Conservation (phyloP, 2,113 vertebrate species). For the Festucalex cinctus region DNA sequence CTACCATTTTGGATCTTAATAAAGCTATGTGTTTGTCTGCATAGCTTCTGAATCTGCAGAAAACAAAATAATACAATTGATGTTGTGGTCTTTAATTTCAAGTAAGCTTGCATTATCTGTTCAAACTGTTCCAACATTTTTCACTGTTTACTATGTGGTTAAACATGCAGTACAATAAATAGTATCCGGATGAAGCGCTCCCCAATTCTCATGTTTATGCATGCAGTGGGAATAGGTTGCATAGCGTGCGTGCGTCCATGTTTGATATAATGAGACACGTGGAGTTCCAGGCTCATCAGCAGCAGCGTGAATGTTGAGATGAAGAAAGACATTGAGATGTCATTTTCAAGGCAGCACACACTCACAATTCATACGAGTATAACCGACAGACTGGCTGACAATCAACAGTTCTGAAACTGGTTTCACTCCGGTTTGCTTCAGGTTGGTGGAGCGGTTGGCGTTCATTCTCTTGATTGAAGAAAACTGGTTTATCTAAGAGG, state of each 20-base stretch:
- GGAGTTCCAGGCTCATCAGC: constrained; percentile 35
- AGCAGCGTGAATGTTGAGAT: background rate
- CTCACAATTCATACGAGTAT: background rate
- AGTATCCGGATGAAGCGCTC: constrained; percentile 17
- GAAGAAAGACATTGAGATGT: constrained; percentile 12
- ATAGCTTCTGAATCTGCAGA: too few species aligned
- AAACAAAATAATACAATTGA: too few species aligned
- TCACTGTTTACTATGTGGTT: background rate
- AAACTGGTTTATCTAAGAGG: too few species aligned
- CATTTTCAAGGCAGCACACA: background rate
- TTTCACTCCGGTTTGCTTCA: background rate
- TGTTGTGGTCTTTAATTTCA: too few species aligned
- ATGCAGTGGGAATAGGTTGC: constrained; percentile 55
- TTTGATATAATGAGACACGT: constrained; percentile 47
- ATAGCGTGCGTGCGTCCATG: constrained; percentile 18
- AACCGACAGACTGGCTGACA: background rate
- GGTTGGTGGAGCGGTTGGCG: too few species aligned
- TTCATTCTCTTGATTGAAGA: too few species aligned
- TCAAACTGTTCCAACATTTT: background rate
- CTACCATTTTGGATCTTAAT: background rate
- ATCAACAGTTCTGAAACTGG: background rate
- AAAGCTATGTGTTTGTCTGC: too few species aligned
- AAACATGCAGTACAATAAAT: constrained; percentile 18
- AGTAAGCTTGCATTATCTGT: too few species aligned
- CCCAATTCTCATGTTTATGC: constrained; percentile 46